Conservation (phyloP, 2,888 invertebrate species). For the Camponotus fellah region DNA sequence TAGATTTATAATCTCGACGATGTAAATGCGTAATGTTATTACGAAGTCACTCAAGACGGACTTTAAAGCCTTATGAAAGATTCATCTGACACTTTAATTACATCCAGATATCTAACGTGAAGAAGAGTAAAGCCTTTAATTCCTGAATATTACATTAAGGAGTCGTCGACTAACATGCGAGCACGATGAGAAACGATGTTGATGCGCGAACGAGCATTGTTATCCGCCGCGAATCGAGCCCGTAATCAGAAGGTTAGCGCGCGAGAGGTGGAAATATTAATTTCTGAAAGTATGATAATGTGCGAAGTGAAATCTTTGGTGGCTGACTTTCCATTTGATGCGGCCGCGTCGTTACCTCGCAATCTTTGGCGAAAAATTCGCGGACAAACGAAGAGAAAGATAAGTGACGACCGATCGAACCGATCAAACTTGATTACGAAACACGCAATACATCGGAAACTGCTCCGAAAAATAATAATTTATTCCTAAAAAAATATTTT, state of each 20-base stretch:
- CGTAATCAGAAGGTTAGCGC: neutral
- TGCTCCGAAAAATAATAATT: neutral
- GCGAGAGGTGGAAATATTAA: slow-evolving; percentile 31
- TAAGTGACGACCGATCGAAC: neutral
- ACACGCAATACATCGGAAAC: neutral
- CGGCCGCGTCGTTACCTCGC: neutral
- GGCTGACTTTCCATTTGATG: slow-evolving; percentile 35
- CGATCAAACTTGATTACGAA: neutral
- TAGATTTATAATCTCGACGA: neutral
- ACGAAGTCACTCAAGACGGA: neutral
- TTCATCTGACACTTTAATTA: slow-evolving; percentile 42
- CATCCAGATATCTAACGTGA: slow-evolving; percentile 36
- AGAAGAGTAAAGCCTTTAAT: slow-evolving; percentile 36
- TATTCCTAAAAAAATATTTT: neutral
- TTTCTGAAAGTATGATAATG: slow-evolving; percentile 52
- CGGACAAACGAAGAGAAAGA: neutral
- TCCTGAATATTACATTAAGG: slow-evolving; percentile 43
- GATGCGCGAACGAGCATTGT: slow-evolving; percentile 27
- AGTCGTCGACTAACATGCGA: slow-evolving; percentile 35
- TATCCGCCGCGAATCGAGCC: slow-evolving; percentile 30
- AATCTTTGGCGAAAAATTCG: slow-evolving; percentile 3
- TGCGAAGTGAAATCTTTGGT: slow-evolving; percentile 28
- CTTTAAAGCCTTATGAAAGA: slow-evolving; percentile 35
- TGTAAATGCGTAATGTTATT: slow-evolving; percentile 11
- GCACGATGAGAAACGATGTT: slow-evolving; percentile 14